Evolutionary conservation across 2,888 invertebrate species (phyloP).

Genomic region (Macaria liturata): DNA sequence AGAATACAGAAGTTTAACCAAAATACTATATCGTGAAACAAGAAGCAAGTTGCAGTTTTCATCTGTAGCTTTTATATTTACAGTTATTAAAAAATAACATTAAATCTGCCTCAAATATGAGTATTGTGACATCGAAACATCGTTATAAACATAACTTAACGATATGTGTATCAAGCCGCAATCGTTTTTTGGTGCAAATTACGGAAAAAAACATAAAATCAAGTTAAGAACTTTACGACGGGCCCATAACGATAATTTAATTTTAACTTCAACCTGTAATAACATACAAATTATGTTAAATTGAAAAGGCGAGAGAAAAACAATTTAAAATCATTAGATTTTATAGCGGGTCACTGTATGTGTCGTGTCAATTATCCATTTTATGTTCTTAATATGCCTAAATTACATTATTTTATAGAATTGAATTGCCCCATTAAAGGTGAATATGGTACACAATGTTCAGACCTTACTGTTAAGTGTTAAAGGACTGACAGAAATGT

Average conservation of each 20-base stretch:
- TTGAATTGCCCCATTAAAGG: conserved; percentile 18
- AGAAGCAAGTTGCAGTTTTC: no score
- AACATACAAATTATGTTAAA: conserved; percentile 27
- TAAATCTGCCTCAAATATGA: neutral
- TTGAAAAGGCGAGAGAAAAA: conserved; percentile 29
- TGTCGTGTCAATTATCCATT: conserved; percentile 35
- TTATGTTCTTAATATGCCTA: conserved; percentile 27
- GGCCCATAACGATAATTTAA: conserved; percentile 40
- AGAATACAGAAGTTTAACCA: no score
- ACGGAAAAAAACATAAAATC: conserved; percentile 28
- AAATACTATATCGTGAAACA: no score
- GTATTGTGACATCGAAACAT: conserved; percentile 21
- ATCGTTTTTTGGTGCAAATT: conserved; percentile 44
- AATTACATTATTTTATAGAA: conserved; percentile 25
- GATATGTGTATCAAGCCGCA: conserved; percentile 45
- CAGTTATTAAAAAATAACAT: no score
- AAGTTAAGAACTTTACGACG: conserved; percentile 35
- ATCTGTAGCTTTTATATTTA: no score
- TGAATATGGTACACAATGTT: conserved; percentile 12
- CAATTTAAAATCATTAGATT: conserved; percentile 37
- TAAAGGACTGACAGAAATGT: conserved; percentile 14
- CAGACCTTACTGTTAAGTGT: conserved; percentile 13
- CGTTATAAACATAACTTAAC: conserved; percentile 43
- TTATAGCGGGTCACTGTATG: conserved; percentile 27
- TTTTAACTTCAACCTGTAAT: conserved; percentile 29